Evolutionary conservation across 1,140 invertebrate species (phyloP).

Genomic region (Orius laevigatus): DNA sequence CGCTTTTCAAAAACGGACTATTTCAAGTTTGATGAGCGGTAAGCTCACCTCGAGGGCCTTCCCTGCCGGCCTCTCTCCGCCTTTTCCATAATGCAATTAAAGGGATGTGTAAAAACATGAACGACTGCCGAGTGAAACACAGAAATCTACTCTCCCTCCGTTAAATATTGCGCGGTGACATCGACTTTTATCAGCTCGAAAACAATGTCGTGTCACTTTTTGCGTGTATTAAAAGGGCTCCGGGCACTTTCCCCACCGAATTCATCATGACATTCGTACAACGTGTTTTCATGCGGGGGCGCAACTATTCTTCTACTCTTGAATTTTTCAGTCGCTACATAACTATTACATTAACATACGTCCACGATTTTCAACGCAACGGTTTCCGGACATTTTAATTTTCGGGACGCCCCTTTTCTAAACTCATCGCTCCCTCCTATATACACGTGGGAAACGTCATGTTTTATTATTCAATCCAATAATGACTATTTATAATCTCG

Average conservation of each 20-base stretch:
- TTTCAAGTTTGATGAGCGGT: no score
- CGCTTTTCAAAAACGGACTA: no score
- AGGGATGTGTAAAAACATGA: slow-evolving; percentile 11
- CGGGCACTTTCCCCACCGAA: neutral
- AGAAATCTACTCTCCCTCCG: slow-evolving; percentile 8
- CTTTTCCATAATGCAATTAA: slow-evolving; percentile 9
- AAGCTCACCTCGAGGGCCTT: no score
- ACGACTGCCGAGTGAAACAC: neutral
- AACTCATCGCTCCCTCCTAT: neutral
- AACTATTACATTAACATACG: no score
- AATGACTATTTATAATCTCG: slow-evolving; percentile 3
- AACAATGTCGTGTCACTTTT: slow-evolving; percentile 1
- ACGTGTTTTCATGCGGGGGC: neutral
- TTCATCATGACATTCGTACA: neutral
- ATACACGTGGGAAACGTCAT: neutral
- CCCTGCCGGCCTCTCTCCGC: no score
- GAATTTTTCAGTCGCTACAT: slow-evolving; percentile 5
- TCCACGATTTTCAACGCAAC: neutral
- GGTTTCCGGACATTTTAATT: neutral
- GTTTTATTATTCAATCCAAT: neutral
- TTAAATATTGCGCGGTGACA: slow-evolving; percentile 8
- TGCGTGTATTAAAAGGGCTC: slow-evolving; percentile 8
- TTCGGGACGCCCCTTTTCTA: neutral
- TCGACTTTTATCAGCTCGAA: slow-evolving; percentile 7
- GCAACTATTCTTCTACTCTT: slow-evolving; percentile 7